phyloP scores from a whole-genome alignment of 1,140 invertebrate species.

The Berghia stephanieae region DNA sequence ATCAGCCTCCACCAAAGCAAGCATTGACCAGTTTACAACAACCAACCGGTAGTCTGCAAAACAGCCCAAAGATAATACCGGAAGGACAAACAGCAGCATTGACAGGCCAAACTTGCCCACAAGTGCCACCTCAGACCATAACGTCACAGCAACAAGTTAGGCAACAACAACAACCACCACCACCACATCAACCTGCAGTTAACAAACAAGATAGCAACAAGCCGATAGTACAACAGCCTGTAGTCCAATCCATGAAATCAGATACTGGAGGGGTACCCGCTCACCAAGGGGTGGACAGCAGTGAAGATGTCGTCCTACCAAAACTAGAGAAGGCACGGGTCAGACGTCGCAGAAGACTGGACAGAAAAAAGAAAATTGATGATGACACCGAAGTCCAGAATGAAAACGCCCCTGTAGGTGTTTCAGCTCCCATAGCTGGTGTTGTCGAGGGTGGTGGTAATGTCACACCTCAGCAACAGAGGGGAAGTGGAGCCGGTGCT shows the following conservation, averaged over 20 bases:
- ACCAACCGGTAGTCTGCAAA: too few species aligned
- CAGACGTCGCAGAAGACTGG: constrained; percentile 16
- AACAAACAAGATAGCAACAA: too few species aligned
- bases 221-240: too few species aligned
- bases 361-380: constrained; percentile 31
- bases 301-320: constrained; percentile 26
- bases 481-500: too few species aligned
- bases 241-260: background rate
- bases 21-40: too few species aligned
- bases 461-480: background rate
- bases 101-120: too few species aligned
- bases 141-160: background rate
- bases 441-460: too few species aligned
- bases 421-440: background rate
- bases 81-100: too few species aligned
- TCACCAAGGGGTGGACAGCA: constrained; percentile 1
- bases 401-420: constrained; percentile 9
- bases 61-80: too few species aligned
- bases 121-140: background rate
- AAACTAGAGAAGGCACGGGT: constrained; percentile 29
- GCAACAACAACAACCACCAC: background rate
- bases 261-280: background rate
- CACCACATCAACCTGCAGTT: background rate
- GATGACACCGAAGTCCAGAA: constrained; percentile 15
- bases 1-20: too few species aligned